phyloP scores from a whole-genome alignment of 2,113 vertebrate species.

The Ondatra zibethicus region DNA sequence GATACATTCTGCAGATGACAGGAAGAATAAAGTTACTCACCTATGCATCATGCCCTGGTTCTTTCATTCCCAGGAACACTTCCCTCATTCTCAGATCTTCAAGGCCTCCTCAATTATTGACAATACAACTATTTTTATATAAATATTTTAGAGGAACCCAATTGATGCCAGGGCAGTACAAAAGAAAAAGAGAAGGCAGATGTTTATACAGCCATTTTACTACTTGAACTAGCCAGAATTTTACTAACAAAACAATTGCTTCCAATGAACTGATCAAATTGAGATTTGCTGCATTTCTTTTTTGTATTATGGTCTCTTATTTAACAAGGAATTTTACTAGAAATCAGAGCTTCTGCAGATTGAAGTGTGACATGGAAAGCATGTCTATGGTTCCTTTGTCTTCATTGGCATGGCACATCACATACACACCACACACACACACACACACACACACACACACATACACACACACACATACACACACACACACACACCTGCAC shows the following conservation, averaged over 20 bases:
- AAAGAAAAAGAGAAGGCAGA: not conserved
- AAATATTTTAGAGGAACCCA: constrained; percentile 10
- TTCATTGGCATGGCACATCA: not conserved
- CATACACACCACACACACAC: no score
- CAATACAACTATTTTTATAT: not conserved
- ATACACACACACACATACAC: not conserved
- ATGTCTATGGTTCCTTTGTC: not conserved
- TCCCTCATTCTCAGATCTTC: not conserved
- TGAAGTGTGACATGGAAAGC: not conserved
- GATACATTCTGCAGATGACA: not conserved
- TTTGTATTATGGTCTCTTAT: not conserved
- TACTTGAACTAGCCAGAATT: not conserved
- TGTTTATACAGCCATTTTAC: not conserved
- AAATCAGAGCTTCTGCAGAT: not conserved
- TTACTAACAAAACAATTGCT: not conserved
- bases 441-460: not conserved
- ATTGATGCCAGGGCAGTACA: not conserved
- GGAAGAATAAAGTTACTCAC: not conserved
- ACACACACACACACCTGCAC: not conserved
- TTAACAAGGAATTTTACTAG: not conserved
- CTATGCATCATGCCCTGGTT: not conserved
- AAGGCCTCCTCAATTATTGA: not conserved
- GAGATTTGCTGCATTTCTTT: not conserved
- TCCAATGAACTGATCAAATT: not conserved
- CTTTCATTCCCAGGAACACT: constrained; percentile 37